These are phyloP conservation scores for Pandemis heparana DNA, from an alignment of 2,888 invertebrate genomes.

Conservation along the genomic window DNA sequence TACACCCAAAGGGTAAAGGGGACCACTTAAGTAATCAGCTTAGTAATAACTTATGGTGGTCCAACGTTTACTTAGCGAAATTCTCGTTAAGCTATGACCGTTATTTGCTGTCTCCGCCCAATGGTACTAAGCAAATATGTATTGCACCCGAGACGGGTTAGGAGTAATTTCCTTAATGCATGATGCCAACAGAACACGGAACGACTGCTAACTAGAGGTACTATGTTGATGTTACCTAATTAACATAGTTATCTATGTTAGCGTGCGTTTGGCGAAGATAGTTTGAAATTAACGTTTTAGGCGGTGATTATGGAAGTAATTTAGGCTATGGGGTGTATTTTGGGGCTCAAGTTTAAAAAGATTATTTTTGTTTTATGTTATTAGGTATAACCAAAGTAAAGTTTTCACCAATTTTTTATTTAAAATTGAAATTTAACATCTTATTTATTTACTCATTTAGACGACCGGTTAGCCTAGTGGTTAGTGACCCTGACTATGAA, in stretches of 20 bases:
- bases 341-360: no score
- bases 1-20: not conserved
- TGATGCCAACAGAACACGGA: slow-evolving; percentile 20
- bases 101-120: slow-evolving; percentile 22
- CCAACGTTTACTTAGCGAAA: slow-evolving; percentile 29
- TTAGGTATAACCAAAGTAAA: no score
- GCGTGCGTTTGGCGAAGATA: not conserved
- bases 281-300: not conserved
- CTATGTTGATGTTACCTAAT: slow-evolving; percentile 6
- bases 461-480: no score
- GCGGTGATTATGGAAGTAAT: not conserved
- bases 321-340: not conserved
- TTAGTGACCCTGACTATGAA: no score
- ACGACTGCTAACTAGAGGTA: slow-evolving; percentile 3
- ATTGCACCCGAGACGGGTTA: slow-evolving; percentile 1
- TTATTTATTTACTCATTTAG: no score
- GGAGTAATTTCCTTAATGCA: slow-evolving; percentile 29
- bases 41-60: slow-evolving; percentile 15
- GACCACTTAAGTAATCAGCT: not conserved
- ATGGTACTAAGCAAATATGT: not conserved
- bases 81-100: slow-evolving; percentile 19
- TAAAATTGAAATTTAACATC: no score
- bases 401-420: no score
- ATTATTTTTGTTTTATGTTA: no score
- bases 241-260: slow-evolving; percentile 13